These are phyloP conservation scores for Brachycybe producta DNA, from an alignment of 2,888 invertebrate species.

Conservation along the genomic window DNA sequence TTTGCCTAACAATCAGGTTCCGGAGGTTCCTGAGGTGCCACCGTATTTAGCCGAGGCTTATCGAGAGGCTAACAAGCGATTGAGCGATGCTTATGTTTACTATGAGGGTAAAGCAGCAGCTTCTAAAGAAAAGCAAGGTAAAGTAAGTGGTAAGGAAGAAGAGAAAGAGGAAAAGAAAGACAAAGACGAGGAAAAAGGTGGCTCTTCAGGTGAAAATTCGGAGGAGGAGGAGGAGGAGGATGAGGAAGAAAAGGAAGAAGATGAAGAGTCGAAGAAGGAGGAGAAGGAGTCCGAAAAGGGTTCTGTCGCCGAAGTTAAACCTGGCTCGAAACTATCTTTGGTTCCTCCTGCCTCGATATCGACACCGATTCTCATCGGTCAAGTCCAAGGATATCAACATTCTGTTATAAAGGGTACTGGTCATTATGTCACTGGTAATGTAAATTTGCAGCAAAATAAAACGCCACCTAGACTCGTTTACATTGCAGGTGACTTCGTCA, in stretches of 20 bases:
- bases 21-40: conserved; percentile 9
- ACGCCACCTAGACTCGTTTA: no score
- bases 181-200: neutral
- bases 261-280: neutral
- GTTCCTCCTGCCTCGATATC: no score
- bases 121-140: neutral
- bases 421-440: no score
- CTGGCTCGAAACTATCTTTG: no score
- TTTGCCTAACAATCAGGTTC: no score
- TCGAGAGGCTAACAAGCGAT: conserved; percentile 8
- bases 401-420: no score
- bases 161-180: conserved; percentile 4
- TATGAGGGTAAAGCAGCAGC: neutral
- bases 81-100: conserved; percentile 7
- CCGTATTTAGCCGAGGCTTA: conserved; percentile 11
- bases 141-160: conserved; percentile 3
- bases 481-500: no score
- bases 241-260: neutral
- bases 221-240: conserved; percentile 8
- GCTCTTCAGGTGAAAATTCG: neutral
- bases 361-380: no score
- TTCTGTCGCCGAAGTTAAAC: no score
- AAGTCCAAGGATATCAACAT: no score
- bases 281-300: no score
- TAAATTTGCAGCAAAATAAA: no score